A percentile compares a stretch with the other conserved stretches of the same genome.
Conservation (phyloP, 2,113 vertebrate genomes). For the Hemiscyllium ocellatum region DNA sequence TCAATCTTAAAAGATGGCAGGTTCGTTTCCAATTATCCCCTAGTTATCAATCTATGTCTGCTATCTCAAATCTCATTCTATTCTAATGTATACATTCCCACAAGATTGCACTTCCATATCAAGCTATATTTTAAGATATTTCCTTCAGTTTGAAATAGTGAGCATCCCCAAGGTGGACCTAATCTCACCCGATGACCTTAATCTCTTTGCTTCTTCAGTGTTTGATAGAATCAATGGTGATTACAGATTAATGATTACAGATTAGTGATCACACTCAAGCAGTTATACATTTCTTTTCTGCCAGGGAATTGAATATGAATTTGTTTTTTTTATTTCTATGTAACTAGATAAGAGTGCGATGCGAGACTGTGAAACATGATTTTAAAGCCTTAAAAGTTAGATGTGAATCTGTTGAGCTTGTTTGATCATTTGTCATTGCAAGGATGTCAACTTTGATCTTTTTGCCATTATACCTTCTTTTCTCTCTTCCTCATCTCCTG, state of each 20-base stretch:
- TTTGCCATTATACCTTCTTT: neutral
- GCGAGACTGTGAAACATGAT: neutral
- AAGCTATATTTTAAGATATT: neutral
- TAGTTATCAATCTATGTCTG: slow-evolving; percentile 2
- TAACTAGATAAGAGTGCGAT: neutral
- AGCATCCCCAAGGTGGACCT: neutral
- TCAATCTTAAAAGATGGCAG: neutral
- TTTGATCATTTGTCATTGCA: neutral
- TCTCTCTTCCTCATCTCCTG: neutral
- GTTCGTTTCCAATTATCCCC: neutral
- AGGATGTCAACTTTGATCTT: neutral
- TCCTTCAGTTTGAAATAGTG: slow-evolving; percentile 1
- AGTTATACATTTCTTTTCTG: neutral
- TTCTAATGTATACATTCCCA: neutral
- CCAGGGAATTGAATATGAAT: neutral
- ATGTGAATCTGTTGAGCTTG: neutral
- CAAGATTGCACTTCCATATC: neutral
- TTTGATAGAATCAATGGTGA: neutral
- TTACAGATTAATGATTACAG: neutral
- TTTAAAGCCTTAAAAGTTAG: neutral
- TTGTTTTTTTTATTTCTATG: neutral
- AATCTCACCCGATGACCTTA: neutral
- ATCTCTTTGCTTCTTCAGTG: neutral
- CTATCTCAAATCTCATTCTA: neutral
- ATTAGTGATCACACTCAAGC: neutral